Evolutionary conservation across 2,888 invertebrate genomes (phyloP).

Genomic region (Archips crataeganus): DNA sequence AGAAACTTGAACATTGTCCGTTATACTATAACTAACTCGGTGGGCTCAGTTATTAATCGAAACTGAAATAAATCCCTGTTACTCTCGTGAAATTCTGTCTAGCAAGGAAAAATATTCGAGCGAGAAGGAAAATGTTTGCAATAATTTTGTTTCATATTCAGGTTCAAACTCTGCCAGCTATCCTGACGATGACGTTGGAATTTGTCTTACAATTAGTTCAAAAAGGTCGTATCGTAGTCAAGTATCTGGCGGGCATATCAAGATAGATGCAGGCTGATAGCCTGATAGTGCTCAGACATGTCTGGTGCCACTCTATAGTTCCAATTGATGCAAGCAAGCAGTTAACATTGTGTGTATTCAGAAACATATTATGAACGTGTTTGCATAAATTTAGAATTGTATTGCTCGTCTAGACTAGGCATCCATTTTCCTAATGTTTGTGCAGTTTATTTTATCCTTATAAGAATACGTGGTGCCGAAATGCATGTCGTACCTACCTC

Average conservation of each 20-base stretch:
- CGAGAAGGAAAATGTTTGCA: background rate
- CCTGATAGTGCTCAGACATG: slow-evolving; percentile 19
- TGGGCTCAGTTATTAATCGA: too few relatives aligned
- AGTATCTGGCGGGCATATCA: background rate
- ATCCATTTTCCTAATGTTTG: background rate
- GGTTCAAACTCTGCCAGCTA: background rate
- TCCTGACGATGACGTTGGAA: background rate
- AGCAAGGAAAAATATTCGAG: background rate
- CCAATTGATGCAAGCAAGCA: slow-evolving; percentile 4
- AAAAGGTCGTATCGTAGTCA: background rate
- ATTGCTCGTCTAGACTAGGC: slow-evolving; percentile 14
- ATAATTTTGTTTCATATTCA: too few relatives aligned
- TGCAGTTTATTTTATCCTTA: slow-evolving; percentile 7
- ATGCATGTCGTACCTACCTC: too few relatives aligned
- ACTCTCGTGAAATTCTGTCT: background rate
- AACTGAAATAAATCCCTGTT: too few relatives aligned
- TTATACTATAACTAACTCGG: too few relatives aligned
- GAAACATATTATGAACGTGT: background rate
- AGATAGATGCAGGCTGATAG: slow-evolving; percentile 1
- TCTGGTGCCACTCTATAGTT: slow-evolving; percentile 12
- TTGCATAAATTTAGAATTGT: slow-evolving; percentile 12
- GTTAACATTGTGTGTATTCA: slow-evolving; percentile 2
- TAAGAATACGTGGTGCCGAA: too few relatives aligned
- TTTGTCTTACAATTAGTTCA: background rate
- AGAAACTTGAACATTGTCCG: too few relatives aligned